phyloP scores from a whole-genome alignment of 2,888 invertebrate species.

The Panopea generosa region DNA sequence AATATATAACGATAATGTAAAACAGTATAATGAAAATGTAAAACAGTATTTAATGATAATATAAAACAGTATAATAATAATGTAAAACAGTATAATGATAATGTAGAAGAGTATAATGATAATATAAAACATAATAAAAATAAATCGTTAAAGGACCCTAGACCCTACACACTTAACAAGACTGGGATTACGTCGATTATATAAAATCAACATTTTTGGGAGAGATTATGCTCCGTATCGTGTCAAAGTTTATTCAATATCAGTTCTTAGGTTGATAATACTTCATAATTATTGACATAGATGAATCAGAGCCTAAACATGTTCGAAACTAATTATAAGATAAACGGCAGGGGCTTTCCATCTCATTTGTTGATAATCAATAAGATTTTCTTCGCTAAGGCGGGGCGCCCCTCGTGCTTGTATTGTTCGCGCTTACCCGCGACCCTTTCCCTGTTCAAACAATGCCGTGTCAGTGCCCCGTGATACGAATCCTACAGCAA shows the following conservation, averaged over 20 bases:
- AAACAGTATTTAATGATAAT: too few relatives aligned
- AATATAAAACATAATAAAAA: too few relatives aligned
- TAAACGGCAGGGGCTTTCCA: not conserved
- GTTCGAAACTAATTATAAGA: not conserved
- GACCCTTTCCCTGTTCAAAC: conserved; percentile 31
- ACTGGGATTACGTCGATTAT: too few relatives aligned
- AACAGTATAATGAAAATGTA: too few relatives aligned
- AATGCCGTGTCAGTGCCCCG: conserved; percentile 28
- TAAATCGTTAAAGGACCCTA: too few relatives aligned
- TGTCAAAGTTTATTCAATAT: conserved; percentile 24
- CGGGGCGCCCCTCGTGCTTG: not conserved
- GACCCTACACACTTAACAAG: too few relatives aligned
- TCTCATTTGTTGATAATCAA: not conserved
- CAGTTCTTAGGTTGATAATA: conserved; percentile 10
- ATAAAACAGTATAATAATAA: too few relatives aligned
- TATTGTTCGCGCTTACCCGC: conserved; percentile 1
- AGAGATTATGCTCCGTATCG: not conserved
- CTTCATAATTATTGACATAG: conserved; percentile 22
- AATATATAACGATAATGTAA: too few relatives aligned
- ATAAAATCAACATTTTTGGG: too few relatives aligned
- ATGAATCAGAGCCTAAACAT: conserved; percentile 2
- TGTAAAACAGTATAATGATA: too few relatives aligned
- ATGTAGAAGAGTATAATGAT: too few relatives aligned
- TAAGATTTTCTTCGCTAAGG: conserved; percentile 1
- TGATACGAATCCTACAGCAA: conserved; percentile 32